Evolutionary conservation across 2,797 vertebrate species (phyloP).

Genomic region (Pitangus sulphuratus): DNA sequence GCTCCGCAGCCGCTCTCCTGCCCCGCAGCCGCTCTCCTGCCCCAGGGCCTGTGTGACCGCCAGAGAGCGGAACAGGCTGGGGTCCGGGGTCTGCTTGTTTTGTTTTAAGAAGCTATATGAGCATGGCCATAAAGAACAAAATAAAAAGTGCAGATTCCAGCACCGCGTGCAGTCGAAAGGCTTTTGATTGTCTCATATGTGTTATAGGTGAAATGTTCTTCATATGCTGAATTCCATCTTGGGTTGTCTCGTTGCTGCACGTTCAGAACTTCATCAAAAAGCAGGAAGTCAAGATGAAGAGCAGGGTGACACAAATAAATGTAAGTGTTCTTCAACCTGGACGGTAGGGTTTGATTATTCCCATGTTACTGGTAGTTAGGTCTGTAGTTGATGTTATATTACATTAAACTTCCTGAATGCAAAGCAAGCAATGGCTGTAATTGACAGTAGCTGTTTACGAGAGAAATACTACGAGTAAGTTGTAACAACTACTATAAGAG

Average conservation of each 20-base stretch:
- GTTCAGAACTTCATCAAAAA: neutral
- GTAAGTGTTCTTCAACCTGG: conserved; percentile 63
- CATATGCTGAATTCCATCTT: neutral
- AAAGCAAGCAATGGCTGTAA: fast-evolving
- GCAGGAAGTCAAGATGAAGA: conserved; percentile 74
- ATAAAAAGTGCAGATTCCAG: fast-evolving
- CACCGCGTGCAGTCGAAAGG: neutral
- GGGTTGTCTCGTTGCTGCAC: neutral
- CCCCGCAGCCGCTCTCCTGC: fast-evolving
- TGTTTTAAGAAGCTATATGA: neutral
- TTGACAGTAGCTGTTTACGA: neutral
- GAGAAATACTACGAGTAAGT: neutral
- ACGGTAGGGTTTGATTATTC: neutral
- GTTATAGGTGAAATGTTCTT: conserved; percentile 52
- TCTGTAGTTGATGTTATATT: neutral
- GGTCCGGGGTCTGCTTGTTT: neutral
- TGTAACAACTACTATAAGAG: neutral
- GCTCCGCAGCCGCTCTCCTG: fast-evolving
- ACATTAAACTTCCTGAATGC: neutral
- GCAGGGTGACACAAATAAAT: conserved; percentile 77
- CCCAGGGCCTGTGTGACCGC: too few relatives aligned
- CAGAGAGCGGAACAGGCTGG: fast-evolving
- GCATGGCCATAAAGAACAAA: neutral
- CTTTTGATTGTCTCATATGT: neutral
- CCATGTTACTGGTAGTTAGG: fast-evolving